Percentiles rank a stretch among this genome's conserved stretches.
These are phyloP conservation scores for Pycnonotus jocosus DNA, from an alignment of 2,113 vertebrate genomes.

Conservation along the genomic window DNA sequence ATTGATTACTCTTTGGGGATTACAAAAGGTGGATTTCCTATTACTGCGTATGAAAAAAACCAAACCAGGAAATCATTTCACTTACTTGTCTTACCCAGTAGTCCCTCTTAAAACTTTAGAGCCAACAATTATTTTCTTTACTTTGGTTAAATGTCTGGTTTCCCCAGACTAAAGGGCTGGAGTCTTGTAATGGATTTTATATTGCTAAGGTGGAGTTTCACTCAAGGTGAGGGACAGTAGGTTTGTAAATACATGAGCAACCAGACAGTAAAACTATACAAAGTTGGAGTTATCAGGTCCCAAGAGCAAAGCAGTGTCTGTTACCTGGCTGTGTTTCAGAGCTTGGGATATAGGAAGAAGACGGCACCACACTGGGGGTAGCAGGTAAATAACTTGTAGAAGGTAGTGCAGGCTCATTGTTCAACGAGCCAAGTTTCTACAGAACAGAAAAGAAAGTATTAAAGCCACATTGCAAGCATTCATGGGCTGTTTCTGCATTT, in stretches of 20 bases:
- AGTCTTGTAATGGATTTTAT: not conserved
- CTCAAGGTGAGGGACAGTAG: not conserved
- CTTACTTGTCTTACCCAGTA: not conserved
- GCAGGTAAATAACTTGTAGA: constrained; percentile 98
- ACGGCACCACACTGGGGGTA: constrained; percentile 93
- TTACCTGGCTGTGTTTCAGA: constrained; percentile 82
- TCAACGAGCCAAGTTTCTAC: constrained; percentile 93
- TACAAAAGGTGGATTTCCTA: not conserved
- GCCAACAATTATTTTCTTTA: not conserved
- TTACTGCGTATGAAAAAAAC: not conserved
- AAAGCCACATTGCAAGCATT: not conserved
- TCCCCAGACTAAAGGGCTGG: not conserved
- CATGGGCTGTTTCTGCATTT: not conserved
- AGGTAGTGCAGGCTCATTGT: constrained; percentile 87
- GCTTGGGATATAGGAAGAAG: constrained; percentile 92
- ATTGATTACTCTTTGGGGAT: not conserved
- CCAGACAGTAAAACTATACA: not conserved
- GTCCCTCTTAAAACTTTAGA: not conserved
- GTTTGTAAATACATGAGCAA: not conserved
- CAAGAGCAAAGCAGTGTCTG: not conserved
- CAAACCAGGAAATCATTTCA: not conserved
- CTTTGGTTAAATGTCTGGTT: not conserved
- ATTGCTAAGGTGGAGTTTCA: not conserved
- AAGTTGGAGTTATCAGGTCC: not conserved
- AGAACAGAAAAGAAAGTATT: not conserved